Conservation (phyloP, 30 jellyfish, hydroid and myxozoan genomes). For the Haliclystus octoradiatus region DNA sequence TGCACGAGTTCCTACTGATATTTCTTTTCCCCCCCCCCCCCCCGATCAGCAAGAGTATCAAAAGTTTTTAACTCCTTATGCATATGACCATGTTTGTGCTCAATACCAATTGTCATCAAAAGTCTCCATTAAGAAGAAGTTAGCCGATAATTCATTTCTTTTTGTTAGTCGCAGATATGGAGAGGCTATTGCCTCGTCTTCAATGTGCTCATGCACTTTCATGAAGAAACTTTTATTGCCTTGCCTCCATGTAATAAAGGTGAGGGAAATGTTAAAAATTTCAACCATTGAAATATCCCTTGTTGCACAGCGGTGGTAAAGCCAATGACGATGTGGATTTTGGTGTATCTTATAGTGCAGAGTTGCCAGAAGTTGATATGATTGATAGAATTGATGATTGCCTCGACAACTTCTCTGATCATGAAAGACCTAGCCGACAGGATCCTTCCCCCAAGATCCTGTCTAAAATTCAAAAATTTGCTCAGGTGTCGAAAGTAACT, state of each 20-base stretch:
- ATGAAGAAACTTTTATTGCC: conserved; percentile 13
- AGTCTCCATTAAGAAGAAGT: too few species aligned
- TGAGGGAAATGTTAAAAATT: neutral
- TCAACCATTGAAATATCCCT: conserved; percentile 17
- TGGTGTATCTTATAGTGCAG: too few species aligned
- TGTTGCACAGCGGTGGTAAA: conserved; percentile 45
- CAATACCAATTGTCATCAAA: too few species aligned
- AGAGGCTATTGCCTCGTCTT: conserved; percentile 7
- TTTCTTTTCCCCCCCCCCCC: conserved; percentile 3
- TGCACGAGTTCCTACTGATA: conserved; percentile 18
- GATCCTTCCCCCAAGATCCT: conserved; percentile 1
- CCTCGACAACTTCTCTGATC: neutral
- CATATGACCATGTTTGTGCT: too few species aligned
- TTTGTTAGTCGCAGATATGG: too few species aligned
- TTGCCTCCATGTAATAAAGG: conserved; percentile 14
- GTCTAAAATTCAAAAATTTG: conserved; percentile 14
- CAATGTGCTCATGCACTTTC: conserved; percentile 1
- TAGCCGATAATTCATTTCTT: too few species aligned
- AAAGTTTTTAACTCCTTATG: conserved; percentile 23
- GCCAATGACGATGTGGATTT: too few species aligned
- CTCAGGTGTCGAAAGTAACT: conserved; percentile 2
- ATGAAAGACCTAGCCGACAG: neutral
- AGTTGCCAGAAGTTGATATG: too few species aligned
- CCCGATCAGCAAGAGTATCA: conserved; percentile 10
- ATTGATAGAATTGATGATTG: neutral